Percentiles rank a stretch among this genome's conserved stretches.
phyloP scores from a whole-genome alignment of 1,140 invertebrate species.

The Bradynema listronoti region DNA sequence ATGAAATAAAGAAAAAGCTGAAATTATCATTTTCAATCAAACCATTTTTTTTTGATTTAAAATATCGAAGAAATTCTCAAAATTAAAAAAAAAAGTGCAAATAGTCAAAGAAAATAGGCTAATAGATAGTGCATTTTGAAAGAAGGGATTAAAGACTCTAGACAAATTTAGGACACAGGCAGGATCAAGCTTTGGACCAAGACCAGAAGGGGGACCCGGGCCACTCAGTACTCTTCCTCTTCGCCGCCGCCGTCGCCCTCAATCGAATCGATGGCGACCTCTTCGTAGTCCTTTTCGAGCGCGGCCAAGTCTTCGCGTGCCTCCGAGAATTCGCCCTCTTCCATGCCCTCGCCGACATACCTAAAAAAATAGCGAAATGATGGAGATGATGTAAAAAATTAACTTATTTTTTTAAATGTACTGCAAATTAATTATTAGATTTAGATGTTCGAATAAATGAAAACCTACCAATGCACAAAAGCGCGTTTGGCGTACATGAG shows the following conservation, averaged over 20 bases:
- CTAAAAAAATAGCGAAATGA: constrained; percentile 10
- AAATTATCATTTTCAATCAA: too few species aligned
- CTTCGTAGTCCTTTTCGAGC: constrained; percentile 45
- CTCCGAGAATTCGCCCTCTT: constrained; percentile 77
- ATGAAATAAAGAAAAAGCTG: too few species aligned
- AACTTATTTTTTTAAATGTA: constrained; percentile 71
- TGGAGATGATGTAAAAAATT: constrained; percentile 69
- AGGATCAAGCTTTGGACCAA: too few species aligned
- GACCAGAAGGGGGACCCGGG: too few species aligned
- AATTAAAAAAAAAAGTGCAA: too few species aligned
- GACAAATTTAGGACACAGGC: too few species aligned
- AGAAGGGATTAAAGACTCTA: too few species aligned
- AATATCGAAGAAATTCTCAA: too few species aligned
- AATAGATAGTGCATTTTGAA: too few species aligned
- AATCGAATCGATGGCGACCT: constrained; percentile 30
- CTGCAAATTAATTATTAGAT: constrained; percentile 61
- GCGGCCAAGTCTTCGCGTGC: constrained; percentile 75
- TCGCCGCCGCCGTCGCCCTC: constrained; percentile 19
- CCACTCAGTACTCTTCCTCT: constrained; percentile 22
- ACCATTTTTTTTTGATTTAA: too few species aligned
- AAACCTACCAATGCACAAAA: constrained; percentile 68
- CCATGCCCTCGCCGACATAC: constrained; percentile 73
- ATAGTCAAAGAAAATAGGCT: too few species aligned
- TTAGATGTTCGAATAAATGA: not conserved
- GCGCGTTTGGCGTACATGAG: constrained; percentile 67